These are phyloP conservation scores for Chouioia cunea DNA, from an alignment of 2,888 invertebrate genomes.

Conservation along the genomic window DNA sequence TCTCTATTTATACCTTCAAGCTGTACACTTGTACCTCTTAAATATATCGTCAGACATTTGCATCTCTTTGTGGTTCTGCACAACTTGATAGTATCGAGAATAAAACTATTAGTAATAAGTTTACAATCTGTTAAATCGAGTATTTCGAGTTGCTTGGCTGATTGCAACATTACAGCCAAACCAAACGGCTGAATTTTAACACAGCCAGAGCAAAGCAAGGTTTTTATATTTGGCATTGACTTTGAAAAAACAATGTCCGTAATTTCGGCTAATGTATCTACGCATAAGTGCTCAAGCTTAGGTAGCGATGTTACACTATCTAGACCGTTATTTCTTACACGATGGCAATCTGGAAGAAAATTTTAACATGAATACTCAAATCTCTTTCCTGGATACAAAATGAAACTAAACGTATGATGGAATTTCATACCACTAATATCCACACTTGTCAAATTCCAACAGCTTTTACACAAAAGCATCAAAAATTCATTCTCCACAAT, in stretches of 20 bases:
- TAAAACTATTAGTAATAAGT: not conserved
- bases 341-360: too few relatives aligned
- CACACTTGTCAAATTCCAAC: too few relatives aligned
- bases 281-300: too few relatives aligned
- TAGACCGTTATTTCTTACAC: too few relatives aligned
- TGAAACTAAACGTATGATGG: too few relatives aligned
- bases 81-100: not conserved
- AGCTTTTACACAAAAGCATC: too few relatives aligned
- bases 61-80: not conserved
- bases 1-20: not conserved
- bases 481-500: too few relatives aligned
- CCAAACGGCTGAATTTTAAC: slow-evolving; percentile 61
- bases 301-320: too few relatives aligned
- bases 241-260: slow-evolving; percentile 17
- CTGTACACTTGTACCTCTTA: not conserved
- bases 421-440: too few relatives aligned
- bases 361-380: too few relatives aligned
- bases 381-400: too few relatives aligned
- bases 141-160: slow-evolving; percentile 67
- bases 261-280: not conserved
- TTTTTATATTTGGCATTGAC: slow-evolving; percentile 51
- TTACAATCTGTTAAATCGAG: slow-evolving; percentile 66
- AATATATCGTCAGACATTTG: not conserved
- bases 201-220: slow-evolving; percentile 52
- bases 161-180: slow-evolving; percentile 64